A percentile compares a stretch with the other conserved stretches of the same genome.
These are phyloP conservation scores for Strigamia maritima DNA, from an alignment of 2,888 invertebrate species.

Conservation along the genomic window DNA sequence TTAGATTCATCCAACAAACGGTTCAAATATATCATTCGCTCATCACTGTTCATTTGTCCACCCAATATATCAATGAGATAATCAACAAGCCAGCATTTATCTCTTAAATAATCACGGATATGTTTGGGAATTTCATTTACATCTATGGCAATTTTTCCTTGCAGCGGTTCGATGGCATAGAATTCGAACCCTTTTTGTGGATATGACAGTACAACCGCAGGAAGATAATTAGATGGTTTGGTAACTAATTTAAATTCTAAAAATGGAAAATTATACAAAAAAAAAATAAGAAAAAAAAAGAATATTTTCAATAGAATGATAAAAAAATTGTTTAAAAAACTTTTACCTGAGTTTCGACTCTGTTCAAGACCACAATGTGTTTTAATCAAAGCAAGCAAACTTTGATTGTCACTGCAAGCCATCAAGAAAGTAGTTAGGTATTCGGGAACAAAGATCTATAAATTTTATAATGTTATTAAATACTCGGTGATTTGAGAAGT, in stretches of 20 bases:
- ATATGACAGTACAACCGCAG: not conserved
- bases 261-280: not conserved
- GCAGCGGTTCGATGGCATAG: not conserved
- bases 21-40: not conserved
- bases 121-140: constrained; percentile 17
- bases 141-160: not conserved
- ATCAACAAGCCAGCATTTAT: constrained; percentile 37
- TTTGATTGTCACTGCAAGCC: not conserved
- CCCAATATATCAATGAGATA: constrained; percentile 31
- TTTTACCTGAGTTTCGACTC: not conserved
- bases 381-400: not conserved
- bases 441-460: not conserved
- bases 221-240: not conserved
- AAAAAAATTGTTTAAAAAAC: too few species aligned
- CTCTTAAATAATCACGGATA: constrained; percentile 20
- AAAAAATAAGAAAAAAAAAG: too few species aligned
- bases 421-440: not conserved
- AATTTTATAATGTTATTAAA: not conserved
- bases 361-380: not conserved
- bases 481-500: not conserved
- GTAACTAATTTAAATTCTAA: not conserved
- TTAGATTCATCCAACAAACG: not conserved
- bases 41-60: not conserved
- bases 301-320: too few species aligned
- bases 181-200: not conserved